A percentile compares a stretch with the other conserved stretches of the same genome.
These are phyloP conservation scores for Hemicrepidius hirtus DNA, from an alignment of 2,888 invertebrate species.

Conservation along the genomic window DNA sequence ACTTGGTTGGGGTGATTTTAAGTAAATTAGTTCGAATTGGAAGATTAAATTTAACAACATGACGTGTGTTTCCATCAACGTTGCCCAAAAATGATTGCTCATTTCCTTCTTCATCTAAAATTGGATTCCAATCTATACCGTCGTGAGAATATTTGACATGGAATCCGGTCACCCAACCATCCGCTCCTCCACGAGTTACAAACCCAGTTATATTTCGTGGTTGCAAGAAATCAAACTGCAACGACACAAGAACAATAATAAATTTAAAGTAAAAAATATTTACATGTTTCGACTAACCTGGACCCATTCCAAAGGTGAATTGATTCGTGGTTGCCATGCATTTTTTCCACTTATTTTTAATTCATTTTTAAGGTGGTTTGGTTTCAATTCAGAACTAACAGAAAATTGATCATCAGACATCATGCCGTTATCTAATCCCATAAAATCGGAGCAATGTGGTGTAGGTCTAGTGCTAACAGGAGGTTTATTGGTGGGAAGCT, in stretches of 20 bases:
- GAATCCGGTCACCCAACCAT: conserved; percentile 85
- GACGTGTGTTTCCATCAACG: conserved; percentile 78
- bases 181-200: conserved; percentile 81
- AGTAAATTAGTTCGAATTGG: conserved; percentile 83
- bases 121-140: conserved; percentile 81
- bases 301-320: conserved; percentile 82
- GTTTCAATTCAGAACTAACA: conserved; percentile 76
- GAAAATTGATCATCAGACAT: conserved; percentile 80
- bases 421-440: conserved; percentile 81
- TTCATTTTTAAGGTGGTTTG: conserved; percentile 69
- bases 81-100: conserved; percentile 83
- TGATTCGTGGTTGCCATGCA: conserved; percentile 81
- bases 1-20: conserved; percentile 83
- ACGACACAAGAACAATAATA: too few species aligned
- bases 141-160: conserved; percentile 84
- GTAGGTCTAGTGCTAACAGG: not conserved
- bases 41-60: conserved; percentile 80
- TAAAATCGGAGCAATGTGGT: conserved; percentile 79
- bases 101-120: conserved; percentile 75
- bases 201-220: conserved; percentile 86
- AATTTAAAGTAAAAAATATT: too few species aligned
- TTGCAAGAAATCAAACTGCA: conserved; percentile 84
- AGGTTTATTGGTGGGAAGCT: conserved; percentile 51
- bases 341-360: conserved; percentile 73
- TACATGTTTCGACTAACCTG: conserved; percentile 71